Base-by-base conservation (phyloP, 35 echinoderm and acorn worm genomes). In the Hemicentrotus pulcherrimus region DNA sequence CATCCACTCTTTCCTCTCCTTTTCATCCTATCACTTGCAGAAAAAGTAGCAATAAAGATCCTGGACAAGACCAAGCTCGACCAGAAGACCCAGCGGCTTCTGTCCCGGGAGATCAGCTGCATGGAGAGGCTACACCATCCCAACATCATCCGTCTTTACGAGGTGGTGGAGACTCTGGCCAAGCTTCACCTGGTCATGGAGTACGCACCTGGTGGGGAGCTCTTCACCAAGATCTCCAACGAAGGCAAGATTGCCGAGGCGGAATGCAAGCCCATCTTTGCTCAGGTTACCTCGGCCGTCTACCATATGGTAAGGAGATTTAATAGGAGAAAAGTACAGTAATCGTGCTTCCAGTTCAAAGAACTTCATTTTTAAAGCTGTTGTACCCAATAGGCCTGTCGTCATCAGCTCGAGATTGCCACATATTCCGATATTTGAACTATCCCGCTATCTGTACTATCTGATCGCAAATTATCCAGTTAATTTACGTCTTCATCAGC, bases 21-120 rank as follows among this genome's bases (percentile, higher is more conserved):
- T 78, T 78, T 22, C 65, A 41, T 41, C 35, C 35, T 41, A 41
- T 3, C 35, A 41, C 33, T 65, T 46, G 47, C 95, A 99, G 98
- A 99, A 96, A 99, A 98, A 99, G 98, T 99, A 91, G 98, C 98
- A 88, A 98, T 99, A 71, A 99, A 99, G 91, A 97, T 99, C 59
- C 95, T 99, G 32, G 98, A 99, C 92, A 99, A 99, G 95, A 99
- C 98, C 33, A 99, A 99, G 86, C 95, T 99, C 0, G 98, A 99
- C 95, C 98, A 97, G 93, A 99, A 99, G 92, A 99, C 98, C 5
- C 97, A 99, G 92, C 88, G 98, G n/a, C 95, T 99, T 18, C 94
- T 99, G 33, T 99, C 98, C 4, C 95, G 98, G 12, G 98, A 99
- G 94, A 99, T 99, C 22, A 98, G 97, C 94, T 98, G 97, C 58